phyloP scores from a whole-genome alignment of 2,113 vertebrate species.

The Oreocharis arfaki region DNA sequence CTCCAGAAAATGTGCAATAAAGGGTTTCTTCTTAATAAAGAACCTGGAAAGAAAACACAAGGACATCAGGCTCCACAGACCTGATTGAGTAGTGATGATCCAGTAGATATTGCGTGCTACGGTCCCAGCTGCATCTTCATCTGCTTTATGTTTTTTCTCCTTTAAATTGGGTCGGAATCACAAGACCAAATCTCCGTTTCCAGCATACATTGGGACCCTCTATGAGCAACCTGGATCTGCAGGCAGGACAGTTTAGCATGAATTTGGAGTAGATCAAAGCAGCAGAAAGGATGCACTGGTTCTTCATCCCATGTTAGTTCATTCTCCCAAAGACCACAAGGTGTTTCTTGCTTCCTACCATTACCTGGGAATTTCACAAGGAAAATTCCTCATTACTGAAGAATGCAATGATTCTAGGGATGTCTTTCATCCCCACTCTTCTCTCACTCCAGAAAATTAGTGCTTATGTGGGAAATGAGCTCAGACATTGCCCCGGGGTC shows the following conservation, averaged over 20 bases:
- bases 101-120: background rate
- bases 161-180: background rate
- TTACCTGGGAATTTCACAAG: background rate
- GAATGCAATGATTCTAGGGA: background rate
- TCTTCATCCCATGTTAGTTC: background rate
- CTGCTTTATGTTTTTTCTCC: background rate
- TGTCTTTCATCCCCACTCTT: background rate
- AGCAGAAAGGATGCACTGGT: background rate
- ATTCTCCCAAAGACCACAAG: background rate
- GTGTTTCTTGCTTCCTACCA: background rate
- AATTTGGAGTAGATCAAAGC: background rate
- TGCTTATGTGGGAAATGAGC: background rate
- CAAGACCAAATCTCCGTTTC: background rate
- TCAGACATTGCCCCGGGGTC: background rate
- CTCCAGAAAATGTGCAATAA: fast-evolving
- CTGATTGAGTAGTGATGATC: fast-evolving
- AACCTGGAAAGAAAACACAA: background rate
- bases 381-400: background rate
- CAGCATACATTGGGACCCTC: background rate
- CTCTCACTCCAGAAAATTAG: background rate
- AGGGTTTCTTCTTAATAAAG: background rate
- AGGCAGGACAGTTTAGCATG: fast-evolving
- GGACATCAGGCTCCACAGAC: background rate
- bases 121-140: background rate
- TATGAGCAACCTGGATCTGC: background rate